Percentiles rank a stretch among this genome's conserved stretches.
Evolutionary conservation across 2,797 vertebrate species (phyloP).

Genomic region (Acrocephalus scirpaceus): DNA sequence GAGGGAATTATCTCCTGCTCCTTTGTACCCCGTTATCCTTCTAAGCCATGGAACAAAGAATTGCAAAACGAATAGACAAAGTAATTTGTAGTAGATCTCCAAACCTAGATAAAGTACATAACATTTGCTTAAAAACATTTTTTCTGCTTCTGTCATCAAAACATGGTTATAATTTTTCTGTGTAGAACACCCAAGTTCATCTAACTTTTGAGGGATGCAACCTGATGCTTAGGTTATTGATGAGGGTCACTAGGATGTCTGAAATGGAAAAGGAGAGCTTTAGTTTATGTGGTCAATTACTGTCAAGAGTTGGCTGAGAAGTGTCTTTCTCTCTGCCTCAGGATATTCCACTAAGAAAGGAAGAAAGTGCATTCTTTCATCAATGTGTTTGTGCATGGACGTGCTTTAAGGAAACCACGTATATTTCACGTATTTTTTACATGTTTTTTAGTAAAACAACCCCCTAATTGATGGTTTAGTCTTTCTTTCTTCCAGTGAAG

Average conservation of each 20-base stretch:
- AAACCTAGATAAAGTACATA: constrained; percentile 52
- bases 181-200: neutral
- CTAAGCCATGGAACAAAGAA: constrained; percentile 60
- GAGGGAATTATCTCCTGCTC: constrained; percentile 70
- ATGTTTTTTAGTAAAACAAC: neutral
- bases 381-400: accelerated
- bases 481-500: neutral
- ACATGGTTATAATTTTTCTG: neutral
- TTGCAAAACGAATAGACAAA: neutral
- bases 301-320: neutral
- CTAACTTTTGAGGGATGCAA: neutral
- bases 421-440: neutral
- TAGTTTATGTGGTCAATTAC: neutral
- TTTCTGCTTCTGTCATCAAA: constrained; percentile 24
- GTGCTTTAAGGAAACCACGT: neutral
- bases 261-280: neutral
- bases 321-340: neutral
- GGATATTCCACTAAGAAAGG: neutral
- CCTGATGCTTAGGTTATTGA: neutral
- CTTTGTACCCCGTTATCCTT: constrained; percentile 64
- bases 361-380: neutral
- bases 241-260: neutral
- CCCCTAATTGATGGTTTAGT: neutral
- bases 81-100: constrained; percentile 65
- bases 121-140: constrained; percentile 37